Base-by-base conservation (phyloP, 2,797 vertebrate genomes). In the Schizothorax lantsangensis region DNA sequence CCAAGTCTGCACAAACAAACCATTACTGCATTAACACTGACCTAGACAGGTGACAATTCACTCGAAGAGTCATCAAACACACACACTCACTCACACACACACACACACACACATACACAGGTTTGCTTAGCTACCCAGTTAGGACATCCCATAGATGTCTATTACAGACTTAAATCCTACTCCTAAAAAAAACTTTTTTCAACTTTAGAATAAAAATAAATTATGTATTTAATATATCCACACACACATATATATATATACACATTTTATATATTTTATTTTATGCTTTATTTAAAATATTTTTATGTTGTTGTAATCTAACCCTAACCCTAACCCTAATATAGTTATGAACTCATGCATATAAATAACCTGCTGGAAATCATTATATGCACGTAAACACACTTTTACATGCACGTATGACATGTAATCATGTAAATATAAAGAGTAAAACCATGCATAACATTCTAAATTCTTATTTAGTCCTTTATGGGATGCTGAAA, bases 1-100 rank as follows among this genome's bases (percentile, higher is more conserved):
- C 21, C 47, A 26, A 52, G 57, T 71, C 75, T 82, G 62, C 38
- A 64, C 87, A 88, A 85, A 83, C 84, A 79, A 84, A 74, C 81
- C 81, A 59, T 83, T 79, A 79, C 21, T 79, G 54, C 66, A 84
- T 87, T 49, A 72, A 79, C 75, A 64, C 82, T 45, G 75, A 73
- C 86, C 54, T 23, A 26, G 62, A 79, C 36, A 57, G 21, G 45
- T 26, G 47, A 79, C n/a, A 49, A 33, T 40, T 72, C 49, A 45
- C 64, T 75, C 26, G 6, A 40, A 15, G 75, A 33, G 36, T 64
- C 23, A 38, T 74, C 66, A 69, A 66, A 43, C 6, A 86, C 43
- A n/a, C 30, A 45, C 19, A 21, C 9, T 12, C 23, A 62, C 23
- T 5, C 23, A 59, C 59, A 26, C 59, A 26, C 57, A 59, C 23